Evolutionary conservation across 2,113 vertebrate genomes (phyloP).

Genomic region (Paradoxurus hermaphroditus): DNA sequence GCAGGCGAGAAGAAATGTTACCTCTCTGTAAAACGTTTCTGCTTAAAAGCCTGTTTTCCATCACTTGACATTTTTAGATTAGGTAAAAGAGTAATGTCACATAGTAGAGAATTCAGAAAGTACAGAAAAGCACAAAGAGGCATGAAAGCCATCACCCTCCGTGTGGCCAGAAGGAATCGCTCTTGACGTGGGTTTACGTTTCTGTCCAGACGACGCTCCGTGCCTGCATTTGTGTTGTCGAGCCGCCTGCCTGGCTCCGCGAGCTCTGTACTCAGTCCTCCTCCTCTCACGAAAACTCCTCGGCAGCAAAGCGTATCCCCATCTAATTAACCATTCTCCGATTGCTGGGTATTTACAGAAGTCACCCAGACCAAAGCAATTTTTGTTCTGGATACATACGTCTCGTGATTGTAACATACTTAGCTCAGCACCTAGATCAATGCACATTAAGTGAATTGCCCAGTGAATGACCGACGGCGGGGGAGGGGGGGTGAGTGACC

Average conservation of each 20-base stretch:
- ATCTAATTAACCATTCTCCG: not conserved
- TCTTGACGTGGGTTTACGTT: not conserved
- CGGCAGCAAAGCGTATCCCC: not conserved
- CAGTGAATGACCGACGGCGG: no score
- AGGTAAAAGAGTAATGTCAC: not conserved
- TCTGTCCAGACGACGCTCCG: not conserved
- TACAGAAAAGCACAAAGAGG: not conserved
- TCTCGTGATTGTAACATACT: rapidly evolving
- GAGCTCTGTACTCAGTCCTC: not conserved
- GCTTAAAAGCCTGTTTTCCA: not conserved
- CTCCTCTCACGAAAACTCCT: not conserved
- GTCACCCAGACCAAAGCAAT: not conserved
- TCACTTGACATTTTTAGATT: not conserved
- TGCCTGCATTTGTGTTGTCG: not conserved
- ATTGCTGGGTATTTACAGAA: not conserved
- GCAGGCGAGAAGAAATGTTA: rapidly evolving
- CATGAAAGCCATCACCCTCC: not conserved
- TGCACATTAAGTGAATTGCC: no score
- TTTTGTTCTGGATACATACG: not conserved
- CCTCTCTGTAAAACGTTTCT: rapidly evolving
- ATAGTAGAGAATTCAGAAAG: not conserved
- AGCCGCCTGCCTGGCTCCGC: not conserved
- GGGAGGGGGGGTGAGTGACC: no score
- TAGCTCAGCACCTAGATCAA: no score
- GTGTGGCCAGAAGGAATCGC: not conserved